Evolutionary conservation across 2,888 invertebrate genomes (phyloP), one percentile per base, ranked within the genome.

Genomic region (Caenorhabditis afra): DNA sequence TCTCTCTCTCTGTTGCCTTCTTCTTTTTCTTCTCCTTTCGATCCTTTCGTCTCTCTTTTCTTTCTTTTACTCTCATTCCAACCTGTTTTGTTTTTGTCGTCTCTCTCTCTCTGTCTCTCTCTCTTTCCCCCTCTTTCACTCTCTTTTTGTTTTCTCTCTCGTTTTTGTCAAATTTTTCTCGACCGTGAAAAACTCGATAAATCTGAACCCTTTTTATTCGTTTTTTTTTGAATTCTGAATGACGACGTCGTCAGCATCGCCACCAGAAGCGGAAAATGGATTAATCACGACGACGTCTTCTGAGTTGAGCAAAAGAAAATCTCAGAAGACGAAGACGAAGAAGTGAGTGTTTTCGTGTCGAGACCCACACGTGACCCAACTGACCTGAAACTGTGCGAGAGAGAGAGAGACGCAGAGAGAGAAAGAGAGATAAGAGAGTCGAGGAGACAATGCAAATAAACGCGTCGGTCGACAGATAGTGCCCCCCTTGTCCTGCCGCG

Each of bases 171-270:
- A n/a, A n/a, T n/a, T n/a, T 22, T 49, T 49, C 22, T 49, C 49
- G 11, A n/a, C 52, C 52, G 52, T 52, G 52, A 52, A 52, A 52
- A 52, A 29, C 23, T n/a, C 14, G 57, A 67, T 41, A 20, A 29
- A 44, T 45, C 20, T 41, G 12, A 41, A 14, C 14, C 37, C 5
- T 37, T 37, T 37, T 37, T 37, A 37, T 22, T 44, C 23, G 18
- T 44, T 66, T 66, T 47, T 41, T 41, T 11, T 14, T 14, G 14
- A 41, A 41, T 41, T n/a, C n/a, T n/a, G n/a, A n/a, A n/a, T n/a
- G n/a, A n/a, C n/a, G n/a, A n/a, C n/a, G 41, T 5, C 29, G 29
- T 29, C 29, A 29, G 29, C 29, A 29, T 29, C n/a, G n/a, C n/a
- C n/a, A n/a, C n/a, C 29, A 29, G 29, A 29, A 29, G 29, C 4